phyloP scores from a whole-genome alignment of 2,113 vertebrate genomes.

The Potamarius usumacintae region DNA sequence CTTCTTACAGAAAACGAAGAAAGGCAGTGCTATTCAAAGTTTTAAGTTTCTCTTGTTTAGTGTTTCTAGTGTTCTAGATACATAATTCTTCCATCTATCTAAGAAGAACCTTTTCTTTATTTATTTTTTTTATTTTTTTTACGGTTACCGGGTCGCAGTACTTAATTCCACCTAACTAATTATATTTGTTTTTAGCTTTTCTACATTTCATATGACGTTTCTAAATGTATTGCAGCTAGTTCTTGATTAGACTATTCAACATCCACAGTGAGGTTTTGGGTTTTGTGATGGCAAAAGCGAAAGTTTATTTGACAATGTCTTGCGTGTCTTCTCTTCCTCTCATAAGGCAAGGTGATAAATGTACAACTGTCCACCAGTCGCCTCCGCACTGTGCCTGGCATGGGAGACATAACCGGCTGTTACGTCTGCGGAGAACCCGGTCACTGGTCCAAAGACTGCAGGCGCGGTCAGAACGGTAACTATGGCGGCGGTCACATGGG shows the following conservation, averaged over 20 bases:
- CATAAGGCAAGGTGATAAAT: conserved; percentile 94
- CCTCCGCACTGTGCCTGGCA: conserved; percentile 90
- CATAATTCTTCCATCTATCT: not conserved
- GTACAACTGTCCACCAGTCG: conserved; percentile 96
- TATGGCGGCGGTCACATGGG: conserved; percentile 61
- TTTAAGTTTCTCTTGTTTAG: conserved; percentile 43
- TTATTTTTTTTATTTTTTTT: not conserved
- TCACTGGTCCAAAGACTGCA: conserved; percentile 97
- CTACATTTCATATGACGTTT: not conserved
- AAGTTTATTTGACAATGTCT: conserved; percentile 65
- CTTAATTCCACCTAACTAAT: not conserved
- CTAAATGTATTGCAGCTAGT: not conserved
- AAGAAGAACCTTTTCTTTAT: not conserved
- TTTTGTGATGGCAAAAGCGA: conserved; percentile 52
- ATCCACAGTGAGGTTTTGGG: conserved; percentile 18
- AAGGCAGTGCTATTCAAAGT: conserved; percentile 52
- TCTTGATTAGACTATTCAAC: not conserved
- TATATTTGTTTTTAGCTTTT: not conserved
- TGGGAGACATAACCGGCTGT: conserved; percentile 95
- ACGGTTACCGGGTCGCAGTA: not conserved
- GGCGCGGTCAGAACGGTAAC: conserved; percentile 76
- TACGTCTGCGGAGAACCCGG: conserved; percentile 95
- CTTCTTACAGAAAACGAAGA: conserved; percentile 49
- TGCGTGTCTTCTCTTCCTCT: conserved; percentile 80
- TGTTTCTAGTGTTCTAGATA: conserved; percentile 10